Evolutionary conservation across 2,797 vertebrate species (phyloP).

Genomic region (Poecilia picta): DNA sequence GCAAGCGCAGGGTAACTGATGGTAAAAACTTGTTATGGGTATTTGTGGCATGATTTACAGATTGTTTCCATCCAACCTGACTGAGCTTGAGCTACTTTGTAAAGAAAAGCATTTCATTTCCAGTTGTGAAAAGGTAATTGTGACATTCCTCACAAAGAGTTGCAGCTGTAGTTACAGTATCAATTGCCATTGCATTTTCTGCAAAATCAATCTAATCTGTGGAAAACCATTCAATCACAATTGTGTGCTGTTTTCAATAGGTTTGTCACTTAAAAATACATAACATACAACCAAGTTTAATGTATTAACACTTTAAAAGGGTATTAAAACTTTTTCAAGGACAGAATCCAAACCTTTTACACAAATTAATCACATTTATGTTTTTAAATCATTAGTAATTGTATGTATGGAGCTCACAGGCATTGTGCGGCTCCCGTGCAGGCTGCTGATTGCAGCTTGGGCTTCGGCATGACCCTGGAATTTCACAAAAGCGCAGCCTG

Average conservation of each 20-base stretch:
- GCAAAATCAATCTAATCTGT: background rate
- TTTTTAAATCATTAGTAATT: slow-evolving; percentile 20
- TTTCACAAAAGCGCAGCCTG: slow-evolving; percentile 94
- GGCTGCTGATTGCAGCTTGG: slow-evolving; percentile 91
- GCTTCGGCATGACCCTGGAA: slow-evolving; percentile 92
- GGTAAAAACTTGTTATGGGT: background rate
- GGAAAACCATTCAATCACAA: background rate
- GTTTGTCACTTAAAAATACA: background rate
- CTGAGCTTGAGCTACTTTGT: background rate
- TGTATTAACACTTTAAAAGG: background rate
- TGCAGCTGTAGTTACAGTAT: background rate
- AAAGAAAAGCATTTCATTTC: background rate
- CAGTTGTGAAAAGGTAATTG: background rate
- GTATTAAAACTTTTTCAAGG: background rate
- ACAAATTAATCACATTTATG: background rate
- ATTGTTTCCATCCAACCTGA: background rate
- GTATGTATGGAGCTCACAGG: slow-evolving; percentile 79
- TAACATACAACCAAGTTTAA: background rate
- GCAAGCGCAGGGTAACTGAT: background rate
- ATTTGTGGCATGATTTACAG: background rate
- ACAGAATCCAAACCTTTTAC: slow-evolving; percentile 5
- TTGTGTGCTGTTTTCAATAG: background rate
- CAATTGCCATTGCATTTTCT: background rate
- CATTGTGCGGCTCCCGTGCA: slow-evolving; percentile 92
- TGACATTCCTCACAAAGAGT: background rate